A percentile compares a stretch with the other conserved stretches of the same genome.
phyloP scores from a whole-genome alignment of 2,113 vertebrate genomes.

The Orientallactaga bullata region DNA sequence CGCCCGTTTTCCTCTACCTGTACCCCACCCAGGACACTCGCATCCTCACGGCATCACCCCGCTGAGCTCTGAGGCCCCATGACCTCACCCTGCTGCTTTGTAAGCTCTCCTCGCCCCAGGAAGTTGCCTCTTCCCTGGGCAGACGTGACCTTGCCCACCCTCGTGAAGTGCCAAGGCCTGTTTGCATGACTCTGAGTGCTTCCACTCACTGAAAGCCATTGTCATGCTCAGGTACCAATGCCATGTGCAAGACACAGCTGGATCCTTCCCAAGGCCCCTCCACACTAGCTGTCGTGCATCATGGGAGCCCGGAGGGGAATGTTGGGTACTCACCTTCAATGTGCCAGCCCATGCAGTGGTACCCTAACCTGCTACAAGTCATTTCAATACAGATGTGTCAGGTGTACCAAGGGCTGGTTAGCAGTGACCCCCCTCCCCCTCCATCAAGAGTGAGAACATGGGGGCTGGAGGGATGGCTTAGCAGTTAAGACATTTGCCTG shows the following conservation, averaged over 20 bases:
- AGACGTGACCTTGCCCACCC: too few relatives aligned
- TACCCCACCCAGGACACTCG: not conserved
- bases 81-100: not conserved
- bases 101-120: too few relatives aligned
- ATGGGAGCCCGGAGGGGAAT: not conserved
- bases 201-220: not conserved
- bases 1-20: not conserved
- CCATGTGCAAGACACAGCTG: accelerated
- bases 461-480: too few relatives aligned
- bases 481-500: too few relatives aligned
- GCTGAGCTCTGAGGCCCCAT: not conserved
- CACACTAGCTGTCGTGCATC: accelerated
- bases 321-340: not conserved
- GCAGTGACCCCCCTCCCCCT: too few relatives aligned
- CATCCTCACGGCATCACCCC: accelerated
- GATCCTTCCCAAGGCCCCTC: not conserved
- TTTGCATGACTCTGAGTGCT: not conserved
- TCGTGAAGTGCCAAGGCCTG: not conserved
- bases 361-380: not conserved
- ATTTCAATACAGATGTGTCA: not conserved
- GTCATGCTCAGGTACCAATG: accelerated
- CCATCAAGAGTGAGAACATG: too few relatives aligned
- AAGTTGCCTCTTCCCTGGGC: not conserved
- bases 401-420: not conserved
- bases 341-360: not conserved